Evolutionary conservation across 2,888 invertebrate genomes (phyloP), one percentile per base, ranked within the genome.

Genomic region (Acrobasis suavella): DNA sequence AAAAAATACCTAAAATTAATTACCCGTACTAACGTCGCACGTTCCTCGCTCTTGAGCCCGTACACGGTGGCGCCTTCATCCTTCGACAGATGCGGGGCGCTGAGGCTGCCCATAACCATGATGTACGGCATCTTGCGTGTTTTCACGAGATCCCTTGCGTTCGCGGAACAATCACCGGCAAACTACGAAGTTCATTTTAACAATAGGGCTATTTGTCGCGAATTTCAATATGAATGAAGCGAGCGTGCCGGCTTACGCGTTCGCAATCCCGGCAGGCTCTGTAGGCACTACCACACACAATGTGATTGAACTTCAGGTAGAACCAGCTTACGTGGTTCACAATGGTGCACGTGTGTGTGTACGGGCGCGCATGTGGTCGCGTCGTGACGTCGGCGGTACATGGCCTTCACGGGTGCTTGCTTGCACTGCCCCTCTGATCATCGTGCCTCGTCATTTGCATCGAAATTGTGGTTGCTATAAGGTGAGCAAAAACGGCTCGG

Each of bases 101-200:
- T 89, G 22, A 93, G 81, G 75, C 87, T 87, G 56, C 92, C 92
- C 87, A 91, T 91, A 65, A 92, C 89, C 89, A 92, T 92, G 62
- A 93, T 85, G 74, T 93, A 93, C 68, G 92, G 92, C 92, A 93
- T 92, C 58, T 71, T 87, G 67, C 16, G 58, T 39, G 67, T 63
- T 60, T 70, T 66, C 70, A 67, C 67, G 71, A 67, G 62, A 17
- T 65, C 63, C 61, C 56, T 42, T 56, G 39, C 49, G 60, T 60
- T 62, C 38, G 50, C 22, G 62, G 65, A 72, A 75, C 62, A 71
- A 74, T 85, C 78, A 86, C 78, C 77, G 77, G 65, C 62, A 69
- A 72, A 75, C 75, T 67, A 72, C 69, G 52, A 67, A 70, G 73
- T 67, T 72, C 85, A 87, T 85, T 82, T 78, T 84, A 77, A 73